A percentile compares a stretch with the other conserved stretches of the same genome.
Evolutionary conservation across 2,113 vertebrate species (phyloP).

Genomic region (Gobius niger): DNA sequence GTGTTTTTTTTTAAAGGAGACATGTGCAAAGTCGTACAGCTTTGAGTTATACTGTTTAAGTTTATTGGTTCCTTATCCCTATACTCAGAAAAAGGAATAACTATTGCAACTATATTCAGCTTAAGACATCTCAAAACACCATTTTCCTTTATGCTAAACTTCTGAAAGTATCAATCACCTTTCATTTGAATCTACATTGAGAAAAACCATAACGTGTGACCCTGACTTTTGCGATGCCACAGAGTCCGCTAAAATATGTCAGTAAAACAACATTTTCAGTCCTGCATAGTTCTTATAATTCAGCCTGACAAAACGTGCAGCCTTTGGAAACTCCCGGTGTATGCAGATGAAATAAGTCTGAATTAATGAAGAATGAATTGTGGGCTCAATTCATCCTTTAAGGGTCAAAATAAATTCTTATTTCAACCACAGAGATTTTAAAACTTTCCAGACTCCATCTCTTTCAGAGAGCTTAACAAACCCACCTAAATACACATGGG

Average conservation of each 20-base stretch:
- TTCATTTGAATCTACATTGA: background rate
- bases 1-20: background rate
- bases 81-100: too few relatives aligned
- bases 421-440: slow-evolving; percentile 1
- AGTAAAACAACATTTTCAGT: background rate
- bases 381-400: background rate
- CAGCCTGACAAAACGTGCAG: background rate
- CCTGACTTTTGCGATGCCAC: background rate
- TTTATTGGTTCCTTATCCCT: background rate
- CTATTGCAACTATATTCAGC: too few relatives aligned
- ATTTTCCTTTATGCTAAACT: too few relatives aligned
- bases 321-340: background rate
- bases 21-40: background rate
- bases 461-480: background rate
- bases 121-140: too few relatives aligned
- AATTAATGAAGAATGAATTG: slow-evolving; percentile 2
- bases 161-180: background rate
- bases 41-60: background rate
- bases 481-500: background rate
- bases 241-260: background rate
- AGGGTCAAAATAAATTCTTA: slow-evolving; percentile 3
- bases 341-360: background rate
- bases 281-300: background rate
- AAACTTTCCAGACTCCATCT: background rate
- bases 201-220: background rate